Evolutionary conservation across 2,113 vertebrate genomes (phyloP), one percentile per base, ranked within the genome.

Genomic region (Cyprinodon brontotheroides): DNA sequence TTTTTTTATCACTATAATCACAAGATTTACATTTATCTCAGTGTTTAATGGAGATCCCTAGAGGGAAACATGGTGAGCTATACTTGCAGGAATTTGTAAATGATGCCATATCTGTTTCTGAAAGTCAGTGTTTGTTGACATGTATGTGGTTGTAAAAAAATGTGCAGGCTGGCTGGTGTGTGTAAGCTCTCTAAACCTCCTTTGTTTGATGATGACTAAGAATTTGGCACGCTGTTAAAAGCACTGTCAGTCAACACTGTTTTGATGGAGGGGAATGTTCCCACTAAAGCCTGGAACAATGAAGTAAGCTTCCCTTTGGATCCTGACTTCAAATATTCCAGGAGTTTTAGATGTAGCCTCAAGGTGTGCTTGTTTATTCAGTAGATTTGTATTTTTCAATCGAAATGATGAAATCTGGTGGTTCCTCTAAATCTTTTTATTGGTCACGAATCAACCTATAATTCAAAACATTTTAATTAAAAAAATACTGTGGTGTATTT

Each of bases 141-240:
- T 83, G 59, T 86, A 79, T 81, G 83, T 87, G 83, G 90, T 71
- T 79, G 68, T 29, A 29, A 57, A 77, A 91, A 91, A 93, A 93
- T 92, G 91, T 91, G 91, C 89, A 85, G 85, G 90, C 75, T 87
- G 74, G 79, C 82, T 86, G 76, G 82, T 80, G 82, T 77, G 80
- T 77, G 75, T 89, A 86, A 89, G 91, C 87, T 85, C 70, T 37
- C 79, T 92, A 80, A 92, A 89, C 87, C 87, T 91, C 91, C 76
- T 92, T 93, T 91, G 89, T 93, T 85, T 47, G 68, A 50, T 77
- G 89, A 87, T 91, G 89, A 86, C 71, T 89, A 73, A 87, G 84
- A 80, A 82, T 79, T 83, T 91, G 87, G 91, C 89, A 72, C 67
- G 77, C 74, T 22, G 82, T 86, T 89, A 84, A 83, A 57, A 89